Conservation (phyloP, 2,797 vertebrate species). For the Distichodus sexfasciatus region DNA sequence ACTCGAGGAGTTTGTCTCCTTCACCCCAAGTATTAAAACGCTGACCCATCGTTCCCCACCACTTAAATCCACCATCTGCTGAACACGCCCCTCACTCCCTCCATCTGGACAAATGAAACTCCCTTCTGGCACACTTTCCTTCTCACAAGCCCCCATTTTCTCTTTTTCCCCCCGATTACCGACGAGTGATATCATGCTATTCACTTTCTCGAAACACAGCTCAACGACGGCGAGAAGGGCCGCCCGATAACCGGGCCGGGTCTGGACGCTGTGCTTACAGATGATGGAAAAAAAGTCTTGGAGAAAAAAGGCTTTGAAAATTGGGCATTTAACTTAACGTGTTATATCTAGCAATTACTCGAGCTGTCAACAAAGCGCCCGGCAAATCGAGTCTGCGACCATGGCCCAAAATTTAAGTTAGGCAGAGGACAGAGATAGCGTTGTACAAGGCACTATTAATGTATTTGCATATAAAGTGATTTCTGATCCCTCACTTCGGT, state of each 20-base stretch:
- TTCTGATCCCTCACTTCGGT: constrained; percentile 14
- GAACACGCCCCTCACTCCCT: constrained; percentile 41
- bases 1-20: constrained; percentile 41
- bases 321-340: neutral
- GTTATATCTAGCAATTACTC: constrained; percentile 14
- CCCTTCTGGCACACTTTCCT: constrained; percentile 38
- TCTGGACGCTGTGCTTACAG: neutral
- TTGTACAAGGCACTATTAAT: constrained; percentile 4
- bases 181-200: constrained; percentile 25
- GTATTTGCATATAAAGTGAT: constrained; percentile 38
- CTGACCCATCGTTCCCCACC: constrained; percentile 49
- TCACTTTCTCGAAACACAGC: constrained; percentile 12
- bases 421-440: constrained; percentile 18
- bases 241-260: neutral
- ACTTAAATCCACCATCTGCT: constrained; percentile 63
- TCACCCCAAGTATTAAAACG: constrained; percentile 50
- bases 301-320: constrained; percentile 20
- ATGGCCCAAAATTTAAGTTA: neutral
- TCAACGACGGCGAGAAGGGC: constrained; percentile 17
- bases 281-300: constrained; percentile 13
- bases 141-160: constrained; percentile 28
- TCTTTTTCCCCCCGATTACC: constrained; percentile 22
- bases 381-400: neutral
- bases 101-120: constrained; percentile 65
- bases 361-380: constrained; percentile 10